Conservation (phyloP, 2,888 invertebrate genomes). For the Aleiodes alternator region DNA sequence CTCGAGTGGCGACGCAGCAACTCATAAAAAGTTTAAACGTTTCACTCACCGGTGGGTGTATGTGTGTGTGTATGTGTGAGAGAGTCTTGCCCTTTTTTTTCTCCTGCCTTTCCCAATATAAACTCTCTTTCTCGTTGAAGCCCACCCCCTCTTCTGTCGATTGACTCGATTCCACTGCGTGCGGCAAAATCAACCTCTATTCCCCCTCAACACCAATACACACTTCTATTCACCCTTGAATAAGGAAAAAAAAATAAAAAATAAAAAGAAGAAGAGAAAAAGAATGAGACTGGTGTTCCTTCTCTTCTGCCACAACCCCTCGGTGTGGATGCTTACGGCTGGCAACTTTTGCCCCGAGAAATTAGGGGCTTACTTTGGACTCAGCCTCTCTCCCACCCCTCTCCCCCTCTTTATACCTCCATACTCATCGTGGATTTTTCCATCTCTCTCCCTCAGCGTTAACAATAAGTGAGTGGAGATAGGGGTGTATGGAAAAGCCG, state of each 20-base stretch:
- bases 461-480: slow-evolving; percentile 54
- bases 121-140: slow-evolving; percentile 54
- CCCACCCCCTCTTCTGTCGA: slow-evolving; percentile 56
- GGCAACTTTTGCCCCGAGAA: slow-evolving; percentile 66
- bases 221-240: slow-evolving; percentile 35
- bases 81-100: slow-evolving; percentile 38
- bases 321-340: slow-evolving; percentile 65
- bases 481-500: slow-evolving; percentile 51
- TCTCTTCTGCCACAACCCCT: slow-evolving; percentile 53
- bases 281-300: slow-evolving; percentile 24
- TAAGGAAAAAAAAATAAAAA: slow-evolving; percentile 11
- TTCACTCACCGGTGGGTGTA: slow-evolving; percentile 61
- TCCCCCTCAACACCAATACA: slow-evolving; percentile 45
- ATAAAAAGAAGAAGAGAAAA: background rate
- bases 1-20: slow-evolving; percentile 74
- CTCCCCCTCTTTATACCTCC: slow-evolving; percentile 8
- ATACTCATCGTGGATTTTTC: slow-evolving; percentile 20
- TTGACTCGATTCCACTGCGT: slow-evolving; percentile 66
- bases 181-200: slow-evolving; percentile 51
- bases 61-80: slow-evolving; percentile 41
- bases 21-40: slow-evolving; percentile 76
- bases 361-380: slow-evolving; percentile 74
- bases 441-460: slow-evolving; percentile 39
- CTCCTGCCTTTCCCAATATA: slow-evolving; percentile 55
- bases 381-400: slow-evolving; percentile 47